Evolutionary conservation across 2,113 vertebrate genomes (phyloP), one percentile per base, ranked within the genome.

Genomic region (Chrysochloris asiatica): DNA sequence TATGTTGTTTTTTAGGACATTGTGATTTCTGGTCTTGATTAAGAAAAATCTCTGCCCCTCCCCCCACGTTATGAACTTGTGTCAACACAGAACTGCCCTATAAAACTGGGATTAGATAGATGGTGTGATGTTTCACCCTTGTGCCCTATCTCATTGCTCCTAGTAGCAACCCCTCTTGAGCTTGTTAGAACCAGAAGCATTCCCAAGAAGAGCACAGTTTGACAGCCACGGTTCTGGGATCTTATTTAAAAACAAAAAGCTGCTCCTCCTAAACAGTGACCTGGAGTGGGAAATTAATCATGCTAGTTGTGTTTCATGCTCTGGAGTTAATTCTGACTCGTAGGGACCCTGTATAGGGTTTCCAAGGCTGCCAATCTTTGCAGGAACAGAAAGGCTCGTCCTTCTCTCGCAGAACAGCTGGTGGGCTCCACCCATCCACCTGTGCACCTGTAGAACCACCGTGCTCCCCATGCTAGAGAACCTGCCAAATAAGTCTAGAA

Each of bases 231-330:
- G n/a, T 52, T 77, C 73, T 54, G 56, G 71, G 28, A 61, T 65
- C 30, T 63, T 54, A 16, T 54, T 54, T 28, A 85, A 83, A 76
- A 28, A 38, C 47, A 17, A 76, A 82, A 84, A 48, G 16, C 54
- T 78, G 24, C 24, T 80, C n/a, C 47, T 87, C 38, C 21, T 81
- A 92, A 92, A 78, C 56, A 72, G 73, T 63, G 77, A 41, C 90
- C 63, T 43, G 30, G 63, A 89, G 89, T 67, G 47, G 41, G 36
- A 52, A 72, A 24, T 76, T 77, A 65, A 86, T 89, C 33, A 38
- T 73, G 63, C n/a, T n/a, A n/a, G n/a, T n/a, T n/a, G n/a, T n/a
- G n/a, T n/a, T n/a, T n/a, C n/a, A n/a, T n/a, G n/a, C n/a, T n/a
- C n/a, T n/a, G n/a, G n/a, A n/a, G n/a, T n/a, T n/a, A n/a, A n/a